Evolutionary conservation across 1,140 invertebrate genomes (phyloP).

Genomic region (Meteorus sp.): DNA sequence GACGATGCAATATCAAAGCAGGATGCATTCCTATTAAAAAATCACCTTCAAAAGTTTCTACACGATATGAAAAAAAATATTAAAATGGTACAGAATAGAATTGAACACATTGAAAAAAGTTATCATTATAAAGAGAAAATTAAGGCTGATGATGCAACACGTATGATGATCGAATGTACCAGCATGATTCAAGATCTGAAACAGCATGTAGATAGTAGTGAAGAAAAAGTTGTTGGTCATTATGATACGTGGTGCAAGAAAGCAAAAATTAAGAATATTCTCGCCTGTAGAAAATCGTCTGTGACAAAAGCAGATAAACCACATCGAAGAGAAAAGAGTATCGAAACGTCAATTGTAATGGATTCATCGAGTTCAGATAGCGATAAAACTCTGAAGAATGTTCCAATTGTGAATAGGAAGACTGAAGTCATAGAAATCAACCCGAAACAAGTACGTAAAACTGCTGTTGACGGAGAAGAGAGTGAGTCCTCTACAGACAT

Average conservation of each 20-base stretch:
- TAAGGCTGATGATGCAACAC: conserved; percentile 3
- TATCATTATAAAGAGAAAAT: conserved; percentile 5
- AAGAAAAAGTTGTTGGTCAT: background rate
- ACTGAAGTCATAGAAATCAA: too few relatives aligned
- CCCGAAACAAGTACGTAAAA: too few relatives aligned
- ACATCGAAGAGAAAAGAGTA: background rate
- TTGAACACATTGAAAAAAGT: conserved; percentile 10
- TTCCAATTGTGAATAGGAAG: too few relatives aligned
- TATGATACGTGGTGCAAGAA: conserved; percentile 26
- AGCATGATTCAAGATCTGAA: conserved; percentile 1
- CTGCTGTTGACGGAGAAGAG: too few relatives aligned
- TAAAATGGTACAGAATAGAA: conserved; percentile 9
- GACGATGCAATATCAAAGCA: conserved; percentile 22
- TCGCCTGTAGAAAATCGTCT: background rate
- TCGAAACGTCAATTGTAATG: too few relatives aligned
- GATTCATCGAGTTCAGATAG: too few relatives aligned
- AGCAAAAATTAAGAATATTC: conserved; percentile 20
- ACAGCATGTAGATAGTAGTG: background rate
- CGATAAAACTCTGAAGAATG: too few relatives aligned
- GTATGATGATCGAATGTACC: conserved; percentile 8
- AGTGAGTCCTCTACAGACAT: too few relatives aligned
- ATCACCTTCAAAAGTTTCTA: conserved; percentile 15
- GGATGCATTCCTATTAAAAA: conserved; percentile 13
- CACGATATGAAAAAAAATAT: conserved; percentile 13
- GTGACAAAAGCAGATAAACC: conserved; percentile 16